Evolutionary conservation across 2,797 vertebrate genomes (phyloP), one percentile per base, ranked within the genome.

Genomic region (Enteromius argenteus): DNA sequence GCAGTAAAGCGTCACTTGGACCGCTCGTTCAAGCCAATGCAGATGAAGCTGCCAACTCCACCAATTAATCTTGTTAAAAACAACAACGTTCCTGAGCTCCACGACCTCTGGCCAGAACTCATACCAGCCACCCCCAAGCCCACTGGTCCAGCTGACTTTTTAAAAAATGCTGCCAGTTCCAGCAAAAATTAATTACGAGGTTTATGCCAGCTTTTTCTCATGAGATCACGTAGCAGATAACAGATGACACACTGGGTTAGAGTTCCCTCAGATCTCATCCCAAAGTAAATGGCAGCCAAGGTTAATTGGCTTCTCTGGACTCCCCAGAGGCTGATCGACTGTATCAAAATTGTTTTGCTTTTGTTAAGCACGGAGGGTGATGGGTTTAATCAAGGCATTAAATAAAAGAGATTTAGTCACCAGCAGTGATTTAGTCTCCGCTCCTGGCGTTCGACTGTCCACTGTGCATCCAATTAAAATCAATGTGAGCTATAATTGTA

Each of bases 301-400:
- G 89, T 88, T 89, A 88, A 89, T 88, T 87, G 82, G 81, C 85
- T 88, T 86, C 83, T 78, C 74, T 64, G 76, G 79, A 72, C 86
- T 87, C 85, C 60, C 66, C 49, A 39, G 75, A 44, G 79, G 64
- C 87, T 83, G 77, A 86, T 86, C 75, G 84, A 87, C 85, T 84
- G 66, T 69, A 58, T 51, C 80, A 81, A 87, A 89, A 89, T 87
- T 86, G 82, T 88, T 87, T 89, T 89, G 83, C 84, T 87, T 89
- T 83, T 69, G 58, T 89, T 83, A 83, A 87, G 77, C 83, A 86
- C 56, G 35, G 60, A 84, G 86, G 42, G 51, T 85, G 84, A 82
- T 83, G 66, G 58, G 84, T 89, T 87, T 86, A 89, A 89, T 87
- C 86, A 85, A 86, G 80, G 51, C 62, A 74, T 81, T 89, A 87